These are phyloP conservation scores for Neosilurus mollespiculum DNA, from an alignment of 2,797 vertebrate genomes.

Conservation along the genomic window DNA sequence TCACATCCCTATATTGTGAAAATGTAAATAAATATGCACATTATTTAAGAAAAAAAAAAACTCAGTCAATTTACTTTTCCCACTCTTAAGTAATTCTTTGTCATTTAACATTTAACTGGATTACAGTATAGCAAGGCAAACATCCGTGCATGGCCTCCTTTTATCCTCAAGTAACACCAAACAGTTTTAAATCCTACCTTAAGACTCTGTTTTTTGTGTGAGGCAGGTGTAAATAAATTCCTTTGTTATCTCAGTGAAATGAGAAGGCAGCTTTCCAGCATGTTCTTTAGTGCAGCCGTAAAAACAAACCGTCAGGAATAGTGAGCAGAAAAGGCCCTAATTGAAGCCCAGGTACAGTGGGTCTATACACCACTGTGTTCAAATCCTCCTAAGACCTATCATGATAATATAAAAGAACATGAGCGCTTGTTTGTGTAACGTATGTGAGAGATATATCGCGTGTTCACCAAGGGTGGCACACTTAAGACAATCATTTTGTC, in stretches of 20 bases:
- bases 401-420: slow-evolving; percentile 61
- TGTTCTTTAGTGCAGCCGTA: slow-evolving; percentile 71
- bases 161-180: slow-evolving; percentile 18
- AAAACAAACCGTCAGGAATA: slow-evolving; percentile 73
- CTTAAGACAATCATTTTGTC: slow-evolving; percentile 39
- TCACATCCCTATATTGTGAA: background rate
- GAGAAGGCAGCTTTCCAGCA: slow-evolving; percentile 41
- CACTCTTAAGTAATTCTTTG: background rate
- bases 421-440: slow-evolving; percentile 34
- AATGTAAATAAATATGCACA: background rate
- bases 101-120: slow-evolving; percentile 6
- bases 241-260: slow-evolving; percentile 35
- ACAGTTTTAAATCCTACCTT: slow-evolving; percentile 7
- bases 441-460: slow-evolving; percentile 14
- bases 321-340: slow-evolving; percentile 57
- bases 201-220: slow-evolving; percentile 27
- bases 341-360: slow-evolving; percentile 44
- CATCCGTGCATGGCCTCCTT: slow-evolving; percentile 5
- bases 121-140: background rate
- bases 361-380: slow-evolving; percentile 51
- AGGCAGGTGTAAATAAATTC: slow-evolving; percentile 50
- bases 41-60: background rate
- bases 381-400: slow-evolving; percentile 78
- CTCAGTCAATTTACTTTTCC: background rate
- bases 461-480: slow-evolving; percentile 43